Base-by-base conservation (phyloP, 1,140 invertebrate genomes). In the Drosophila kurseongensis region DNA sequence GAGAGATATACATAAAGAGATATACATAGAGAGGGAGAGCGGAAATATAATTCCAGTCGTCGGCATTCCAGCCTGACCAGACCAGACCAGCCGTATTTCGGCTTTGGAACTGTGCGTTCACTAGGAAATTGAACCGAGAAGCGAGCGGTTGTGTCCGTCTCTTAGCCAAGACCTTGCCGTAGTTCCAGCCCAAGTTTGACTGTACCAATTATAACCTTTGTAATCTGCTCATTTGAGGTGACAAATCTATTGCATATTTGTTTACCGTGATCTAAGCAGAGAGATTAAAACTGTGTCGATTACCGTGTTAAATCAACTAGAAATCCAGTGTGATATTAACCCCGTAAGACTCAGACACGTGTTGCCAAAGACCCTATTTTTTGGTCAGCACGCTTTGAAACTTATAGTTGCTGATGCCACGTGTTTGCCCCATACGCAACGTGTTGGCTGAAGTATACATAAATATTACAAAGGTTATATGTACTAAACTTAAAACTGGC, bases 191-290 rank as follows among this genome's bases (percentile, higher is more conserved):
- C 35, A 54, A 54, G 35, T 42, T 42, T 12, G 77, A 88, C 83
- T 88, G 79, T 82, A 86, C 83, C 42, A 41, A 18, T 47, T 8
- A 18, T 48, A 56, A 47, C 14, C 40, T 29, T 59, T 63, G 16
- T 82, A 80, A 82, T 91, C 90, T 91, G 90, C 66, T 78, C 90
- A 91, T 91, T 91, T 91, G 90, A 91, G 90, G 90, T 90, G 78
- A 76, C 90, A 91, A 91, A 90, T 91, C 56, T 5, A 84, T 10
- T 41, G 66, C 52, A 80, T 89, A 89, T 91, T 91, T 91, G 90
- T 80, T 82, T 75, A 90, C 90, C 90, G 90, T 91, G 90, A 91
- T 91, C 90, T 74, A 86, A 78, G 69, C 86, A 91, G 90, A 91
- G 88, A 91, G 78, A 91, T 85, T 76, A 91, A 86, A 86, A 76